These are phyloP conservation scores for Tridacna gigas DNA, from an alignment of 2,888 invertebrate genomes.

Conservation along the genomic window DNA sequence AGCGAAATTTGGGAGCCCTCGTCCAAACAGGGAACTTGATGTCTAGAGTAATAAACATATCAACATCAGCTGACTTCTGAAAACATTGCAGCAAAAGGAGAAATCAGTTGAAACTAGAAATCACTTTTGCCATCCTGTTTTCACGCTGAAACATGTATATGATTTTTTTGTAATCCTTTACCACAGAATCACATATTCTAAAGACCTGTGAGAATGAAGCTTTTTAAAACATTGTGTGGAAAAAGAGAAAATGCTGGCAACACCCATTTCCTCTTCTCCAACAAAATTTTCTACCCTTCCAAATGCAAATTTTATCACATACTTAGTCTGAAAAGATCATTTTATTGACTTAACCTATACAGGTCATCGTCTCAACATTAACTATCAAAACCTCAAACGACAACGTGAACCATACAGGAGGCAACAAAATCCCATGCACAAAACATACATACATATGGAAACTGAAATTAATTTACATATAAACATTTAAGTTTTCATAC, in stretches of 20 bases:
- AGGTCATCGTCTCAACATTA: no score
- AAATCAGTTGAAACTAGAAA: not conserved
- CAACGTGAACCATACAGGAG: no score
- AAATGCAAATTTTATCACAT: no score
- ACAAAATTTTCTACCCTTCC: not conserved
- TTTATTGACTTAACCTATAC: no score
- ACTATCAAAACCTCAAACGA: no score
- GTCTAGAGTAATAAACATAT: constrained; percentile 37
- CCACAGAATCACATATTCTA: not conserved
- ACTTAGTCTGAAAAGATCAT: no score
- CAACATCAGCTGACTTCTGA: not conserved
- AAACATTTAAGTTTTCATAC: no score
- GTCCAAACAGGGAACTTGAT: constrained; percentile 68
- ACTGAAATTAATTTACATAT: no score
- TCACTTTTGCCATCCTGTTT: not conserved
- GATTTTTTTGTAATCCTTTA: not conserved
- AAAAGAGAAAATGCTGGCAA: not conserved
- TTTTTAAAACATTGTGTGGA: not conserved
- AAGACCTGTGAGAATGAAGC: not conserved
- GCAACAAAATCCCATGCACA: no score
- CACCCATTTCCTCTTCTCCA: not conserved
- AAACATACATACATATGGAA: no score
- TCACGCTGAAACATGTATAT: not conserved
- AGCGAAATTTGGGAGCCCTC: constrained; percentile 69
- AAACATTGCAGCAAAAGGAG: not conserved